A percentile compares a stretch with the other conserved stretches of the same genome.
Evolutionary conservation across 2,113 vertebrate genomes (phyloP).

Genomic region (Rhinoderma darwinii): DNA sequence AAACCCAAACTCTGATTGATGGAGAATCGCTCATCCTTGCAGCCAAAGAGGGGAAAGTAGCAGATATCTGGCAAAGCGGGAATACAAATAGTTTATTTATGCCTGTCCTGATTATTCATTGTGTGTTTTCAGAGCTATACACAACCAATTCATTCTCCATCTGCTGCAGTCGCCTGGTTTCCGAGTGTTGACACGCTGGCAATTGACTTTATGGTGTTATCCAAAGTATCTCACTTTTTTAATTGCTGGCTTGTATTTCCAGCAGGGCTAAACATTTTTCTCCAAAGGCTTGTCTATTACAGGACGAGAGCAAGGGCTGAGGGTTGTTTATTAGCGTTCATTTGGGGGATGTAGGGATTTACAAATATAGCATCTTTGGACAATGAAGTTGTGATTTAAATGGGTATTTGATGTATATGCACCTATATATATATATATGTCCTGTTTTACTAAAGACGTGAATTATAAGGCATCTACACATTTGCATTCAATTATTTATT

Average conservation of each 20-base stretch:
- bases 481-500: neutral
- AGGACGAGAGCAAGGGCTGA: neutral
- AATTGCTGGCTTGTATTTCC: neutral
- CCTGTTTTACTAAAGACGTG: neutral
- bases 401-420: neutral
- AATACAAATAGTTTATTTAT: constrained; percentile 42
- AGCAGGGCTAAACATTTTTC: neutral
- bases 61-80: constrained; percentile 19
- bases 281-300: neutral
- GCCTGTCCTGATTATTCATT: constrained; percentile 30
- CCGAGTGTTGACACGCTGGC: neutral
- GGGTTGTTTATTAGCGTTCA: neutral
- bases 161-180: constrained; percentile 8
- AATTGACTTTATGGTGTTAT: neutral
- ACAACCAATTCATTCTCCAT: constrained; percentile 32
- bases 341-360: neutral
- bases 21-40: constrained; percentile 28
- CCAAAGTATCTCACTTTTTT: neutral
- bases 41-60: constrained; percentile 23
- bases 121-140: constrained; percentile 4
- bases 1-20: constrained; percentile 32
- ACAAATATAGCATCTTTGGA: neutral
- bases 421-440: neutral
- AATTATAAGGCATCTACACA: too few species aligned
- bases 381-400: neutral